These are phyloP conservation scores for Drosophila paracracens DNA, from an alignment of 2,888 invertebrate species.

Conservation along the genomic window DNA sequence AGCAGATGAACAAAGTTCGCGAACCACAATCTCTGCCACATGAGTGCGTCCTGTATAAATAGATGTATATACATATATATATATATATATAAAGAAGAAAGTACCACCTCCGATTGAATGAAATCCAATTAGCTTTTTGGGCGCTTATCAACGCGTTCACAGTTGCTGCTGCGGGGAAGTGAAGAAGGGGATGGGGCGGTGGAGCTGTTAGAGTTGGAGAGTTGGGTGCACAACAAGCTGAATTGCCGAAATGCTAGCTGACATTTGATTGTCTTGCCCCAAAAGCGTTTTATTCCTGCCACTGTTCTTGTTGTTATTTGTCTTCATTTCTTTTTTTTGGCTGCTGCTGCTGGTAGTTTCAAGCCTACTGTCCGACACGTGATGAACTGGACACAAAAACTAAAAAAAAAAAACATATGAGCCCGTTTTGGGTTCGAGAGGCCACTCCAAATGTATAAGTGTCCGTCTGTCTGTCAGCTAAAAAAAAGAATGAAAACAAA, in stretches of 20 bases:
- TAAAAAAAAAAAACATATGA: slow-evolving; percentile 11
- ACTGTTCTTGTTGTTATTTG: slow-evolving; percentile 24
- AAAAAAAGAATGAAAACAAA: slow-evolving; percentile 16
- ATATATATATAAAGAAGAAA: neutral
- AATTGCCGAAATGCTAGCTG: slow-evolving; percentile 67
- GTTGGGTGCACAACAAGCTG: slow-evolving; percentile 41
- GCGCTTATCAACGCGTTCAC: slow-evolving; percentile 70
- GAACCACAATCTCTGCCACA: slow-evolving; percentile 31
- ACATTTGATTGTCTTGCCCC: slow-evolving; percentile 67
- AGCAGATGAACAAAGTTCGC: slow-evolving; percentile 3
- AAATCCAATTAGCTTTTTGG: slow-evolving; percentile 74
- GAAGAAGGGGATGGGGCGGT: neutral
- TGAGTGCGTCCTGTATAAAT: slow-evolving; percentile 14
- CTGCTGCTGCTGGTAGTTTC: slow-evolving; percentile 3
- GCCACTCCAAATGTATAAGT: slow-evolving; percentile 55
- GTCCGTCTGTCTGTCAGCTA: slow-evolving; percentile 44
- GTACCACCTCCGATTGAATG: slow-evolving; percentile 45
- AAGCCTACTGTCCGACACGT: slow-evolving; percentile 50
- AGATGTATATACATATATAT: neutral
- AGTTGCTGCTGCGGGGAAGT: slow-evolving; percentile 19
- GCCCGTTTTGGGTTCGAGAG: slow-evolving; percentile 31
- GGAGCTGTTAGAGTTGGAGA: neutral
- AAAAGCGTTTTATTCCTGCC: slow-evolving; percentile 34
- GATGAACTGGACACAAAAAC: slow-evolving; percentile 59
- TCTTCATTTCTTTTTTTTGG: neutral